Evolutionary conservation across 2,113 vertebrate species (phyloP), one percentile per base, ranked within the genome.

Genomic region (Tangachromis dhanisi): DNA sequence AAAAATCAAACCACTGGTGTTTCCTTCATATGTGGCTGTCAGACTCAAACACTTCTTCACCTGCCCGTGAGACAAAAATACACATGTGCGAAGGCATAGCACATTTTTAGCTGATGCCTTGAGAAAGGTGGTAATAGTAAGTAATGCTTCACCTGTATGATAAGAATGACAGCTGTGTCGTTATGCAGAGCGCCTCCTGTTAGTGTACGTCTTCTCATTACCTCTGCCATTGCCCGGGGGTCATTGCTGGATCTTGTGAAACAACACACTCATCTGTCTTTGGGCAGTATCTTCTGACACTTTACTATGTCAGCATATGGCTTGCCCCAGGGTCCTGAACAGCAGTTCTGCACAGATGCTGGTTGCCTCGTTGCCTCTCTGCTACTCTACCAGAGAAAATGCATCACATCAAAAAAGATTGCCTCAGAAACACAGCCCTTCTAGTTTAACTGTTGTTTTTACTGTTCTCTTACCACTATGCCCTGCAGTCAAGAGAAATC

Each of bases 301-400:
- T 86, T 92, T 92, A 81, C 85, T 84, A 54, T 90, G 89, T 94
- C 84, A 95, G 92, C 93, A 94, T 92, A 92, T 92, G 85, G 90
- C 24, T 89, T 42, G 68, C 91, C 89, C 86, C 59, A 31, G 84
- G 92, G 91, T 83, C 83, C 73, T 82, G 83, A 92, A 88, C 89
- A 90, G 91, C 90, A 90, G 90, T 83, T 86, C 80, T 80, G 79
- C 82, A 91, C 91, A 94, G 86, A 89, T 89, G 90, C 83, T 51
- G 51, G 35, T 61, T 85, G 51, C 80, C 66, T 66, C 9, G 1
- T 63, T 76, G 35, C 63, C 45, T 85, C 42, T 55, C 66, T 88
- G 31, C 47, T 79, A 73, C 68, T 73, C 79, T 26, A 31, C 33
- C 31, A 68, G 16, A 80, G 40, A 59, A 85, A 89, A 86, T 47